Base-by-base conservation (phyloP, 2,888 invertebrate species). In the Dendrolimus pini region DNA sequence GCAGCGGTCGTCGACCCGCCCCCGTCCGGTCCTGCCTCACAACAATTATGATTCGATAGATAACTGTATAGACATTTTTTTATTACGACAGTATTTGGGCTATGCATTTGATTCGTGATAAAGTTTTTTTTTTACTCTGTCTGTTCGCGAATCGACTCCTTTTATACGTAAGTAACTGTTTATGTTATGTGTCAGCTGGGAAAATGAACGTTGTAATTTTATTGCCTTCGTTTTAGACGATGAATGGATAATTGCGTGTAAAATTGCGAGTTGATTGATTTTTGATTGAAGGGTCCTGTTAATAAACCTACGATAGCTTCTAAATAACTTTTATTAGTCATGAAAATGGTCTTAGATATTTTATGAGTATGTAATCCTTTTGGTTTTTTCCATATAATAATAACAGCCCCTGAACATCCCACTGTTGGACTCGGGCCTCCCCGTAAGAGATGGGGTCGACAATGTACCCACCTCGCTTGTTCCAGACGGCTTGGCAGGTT, bases 51-150 rank as follows among this genome's bases (percentile, higher is more conserved):
- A 83, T 88, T 85, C 79, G 85, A 87, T 88, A 87, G 83, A 83
- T 89, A 89, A 87, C 89, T 88, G 89, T 89, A 79, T 78, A 79
- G 69, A 79, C 61, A 82, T 81, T 84, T 83, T n/a, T 85, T 84
- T 88, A 83, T 85, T 77, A 72, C 75, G 62, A 56, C 68, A 66
- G 78, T 76, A 84, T 80, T 75, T 79, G 71, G 81, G 82, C 80
- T 83, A 80, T 78, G 75, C 76, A 74, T 82, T 84, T 81, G 78
- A 83, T 81, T 83, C 77, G 82, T 79, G 76, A 71, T 70, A 61
- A 62, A 60, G 56, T 58, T 63, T 69, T 69, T 74, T 75, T 72
- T 54, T 59, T 59, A 54, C 8, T 54, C n/a, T 54, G 30, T 54
- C 54, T 41, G 54, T 41, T 52, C 54, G 54, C 55, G 54, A 59